Percentiles rank a stretch among this genome's conserved stretches.
These are phyloP conservation scores for Cryptocephalus moraei DNA, from an alignment of 2,888 invertebrate genomes.

Conservation along the genomic window DNA sequence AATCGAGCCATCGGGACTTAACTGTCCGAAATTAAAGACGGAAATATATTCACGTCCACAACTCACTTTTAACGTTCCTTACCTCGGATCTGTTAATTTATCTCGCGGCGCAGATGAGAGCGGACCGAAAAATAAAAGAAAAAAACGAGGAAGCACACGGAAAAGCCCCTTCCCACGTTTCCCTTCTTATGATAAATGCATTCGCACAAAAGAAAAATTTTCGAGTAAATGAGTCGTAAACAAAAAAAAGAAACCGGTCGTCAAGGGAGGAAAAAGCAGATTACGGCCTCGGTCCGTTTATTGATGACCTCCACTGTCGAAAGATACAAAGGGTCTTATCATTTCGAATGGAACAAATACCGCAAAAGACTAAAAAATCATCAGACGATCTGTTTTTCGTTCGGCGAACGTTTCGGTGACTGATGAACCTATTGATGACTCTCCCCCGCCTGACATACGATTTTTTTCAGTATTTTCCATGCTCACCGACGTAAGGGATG, in stretches of 20 bases:
- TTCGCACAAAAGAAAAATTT: slow-evolving; percentile 28
- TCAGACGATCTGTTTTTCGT: slow-evolving; percentile 31
- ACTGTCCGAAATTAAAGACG: slow-evolving; percentile 7
- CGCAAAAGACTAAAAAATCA: slow-evolving; percentile 33
- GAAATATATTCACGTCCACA: slow-evolving; percentile 9
- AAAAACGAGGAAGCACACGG: slow-evolving; percentile 10
- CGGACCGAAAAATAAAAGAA: too few species aligned
- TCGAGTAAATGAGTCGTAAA: slow-evolving; percentile 36
- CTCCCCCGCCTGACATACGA: slow-evolving; percentile 28
- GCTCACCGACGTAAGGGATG: too few species aligned
- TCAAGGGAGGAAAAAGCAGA: slow-evolving; percentile 30
- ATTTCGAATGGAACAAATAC: slow-evolving; percentile 36
- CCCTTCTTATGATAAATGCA: slow-evolving; percentile 25
- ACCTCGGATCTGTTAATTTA: slow-evolving; percentile 22
- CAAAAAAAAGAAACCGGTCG: slow-evolving; percentile 32
- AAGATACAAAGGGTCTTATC: slow-evolving; percentile 39
- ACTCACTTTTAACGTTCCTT: slow-evolving; percentile 18
- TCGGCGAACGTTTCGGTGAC: slow-evolving; percentile 30
- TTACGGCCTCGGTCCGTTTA: slow-evolving; percentile 34
- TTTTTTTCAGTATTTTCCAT: background rate
- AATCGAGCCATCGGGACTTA: slow-evolving; percentile 8
- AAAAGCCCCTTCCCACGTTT: slow-evolving; percentile 17
- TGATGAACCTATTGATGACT: slow-evolving; percentile 38
- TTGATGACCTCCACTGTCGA: slow-evolving; percentile 37
- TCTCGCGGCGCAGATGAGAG: slow-evolving; percentile 14